Percentiles rank a stretch among this genome's conserved stretches.
phyloP scores from a whole-genome alignment of 2,113 vertebrate genomes.

The Pavo muticus region DNA sequence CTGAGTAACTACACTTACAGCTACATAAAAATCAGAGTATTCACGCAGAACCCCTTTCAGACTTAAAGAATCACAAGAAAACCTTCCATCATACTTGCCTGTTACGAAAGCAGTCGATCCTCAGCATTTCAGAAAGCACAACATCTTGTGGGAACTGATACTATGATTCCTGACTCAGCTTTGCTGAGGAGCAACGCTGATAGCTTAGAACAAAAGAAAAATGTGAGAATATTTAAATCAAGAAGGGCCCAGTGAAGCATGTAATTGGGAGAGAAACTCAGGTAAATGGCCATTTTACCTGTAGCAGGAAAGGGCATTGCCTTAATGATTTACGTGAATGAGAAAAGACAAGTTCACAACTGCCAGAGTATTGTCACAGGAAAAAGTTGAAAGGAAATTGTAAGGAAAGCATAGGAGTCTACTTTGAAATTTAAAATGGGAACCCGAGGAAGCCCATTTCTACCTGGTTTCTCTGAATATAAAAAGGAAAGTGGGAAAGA shows the following conservation, averaged over 20 bases:
- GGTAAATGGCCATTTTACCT: conserved; percentile 38
- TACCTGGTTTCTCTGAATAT: background rate
- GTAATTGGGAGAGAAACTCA: conserved; percentile 75
- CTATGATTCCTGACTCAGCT: background rate
- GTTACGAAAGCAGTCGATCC: background rate
- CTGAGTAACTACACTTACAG: background rate
- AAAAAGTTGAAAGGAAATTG: background rate
- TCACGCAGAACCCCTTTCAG: background rate
- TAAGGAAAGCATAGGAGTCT: background rate
- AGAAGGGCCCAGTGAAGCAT: conserved; percentile 59
- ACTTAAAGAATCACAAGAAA: background rate
- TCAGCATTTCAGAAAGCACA: background rate
- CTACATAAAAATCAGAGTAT: background rate
- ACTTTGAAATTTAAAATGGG: background rate
- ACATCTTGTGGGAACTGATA: conserved; percentile 18
- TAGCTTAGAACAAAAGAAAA: conserved; percentile 68
- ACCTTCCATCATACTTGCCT: accelerated
- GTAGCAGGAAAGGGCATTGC: conserved; percentile 53
- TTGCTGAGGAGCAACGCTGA: background rate
- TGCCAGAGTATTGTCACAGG: conserved; percentile 36
- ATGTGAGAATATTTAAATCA: conserved; percentile 68
- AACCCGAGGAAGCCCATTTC: background rate
- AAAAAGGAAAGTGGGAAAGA: background rate
- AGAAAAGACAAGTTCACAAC: conserved; percentile 70
- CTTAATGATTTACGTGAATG: conserved; percentile 66